Evolutionary conservation across 2,113 vertebrate species (phyloP), one percentile per base, ranked within the genome.

Genomic region (Carettochelys insculpta): DNA sequence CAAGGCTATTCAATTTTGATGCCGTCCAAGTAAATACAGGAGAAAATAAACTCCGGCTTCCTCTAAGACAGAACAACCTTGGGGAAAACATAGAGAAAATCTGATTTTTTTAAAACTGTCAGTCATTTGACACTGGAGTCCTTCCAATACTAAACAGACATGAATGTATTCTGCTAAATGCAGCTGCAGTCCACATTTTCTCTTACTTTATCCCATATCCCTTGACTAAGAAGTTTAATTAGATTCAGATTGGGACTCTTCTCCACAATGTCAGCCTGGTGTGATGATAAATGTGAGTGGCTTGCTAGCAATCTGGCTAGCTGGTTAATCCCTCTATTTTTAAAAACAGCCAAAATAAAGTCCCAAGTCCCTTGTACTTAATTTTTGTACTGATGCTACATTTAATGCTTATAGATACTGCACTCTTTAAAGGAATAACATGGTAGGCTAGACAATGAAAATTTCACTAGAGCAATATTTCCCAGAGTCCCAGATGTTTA

Each of bases 141-240:
- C 68, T 82, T 94, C 85, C 92, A 95, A 45, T 92, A 87, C 34
- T 77, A 50, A 87, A 89, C 5, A 88, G 88, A 91, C 81, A 82
- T 47, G 43, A 86, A 83, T 87, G 52, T 43, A 81, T 75, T 88
- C 82, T 73, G 29, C 34, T 91, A 90, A 96, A 87, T 48, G 48
- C 87, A 85, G 79, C 84, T 61, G 65, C 22, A 85, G 71, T 29
- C 77, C 45, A 78, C 76, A 92, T 91, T 91, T 94, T 61, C 91
- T 92, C 85, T 93, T 83, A 52, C 31, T 90, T 34, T 83, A 75
- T 17, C 51, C 27, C 85, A 14, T 58, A 79, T 77, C 84, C 48
- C 43, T 48, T 90, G 88, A 92, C 94, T 50, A 95, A 93, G 80
- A 85, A 90, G 61, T 95, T 97, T 97, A 96, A 97, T 97, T 95